Base-by-base conservation (phyloP, 2,797 vertebrate species). In the Calcarius lapponicus region DNA sequence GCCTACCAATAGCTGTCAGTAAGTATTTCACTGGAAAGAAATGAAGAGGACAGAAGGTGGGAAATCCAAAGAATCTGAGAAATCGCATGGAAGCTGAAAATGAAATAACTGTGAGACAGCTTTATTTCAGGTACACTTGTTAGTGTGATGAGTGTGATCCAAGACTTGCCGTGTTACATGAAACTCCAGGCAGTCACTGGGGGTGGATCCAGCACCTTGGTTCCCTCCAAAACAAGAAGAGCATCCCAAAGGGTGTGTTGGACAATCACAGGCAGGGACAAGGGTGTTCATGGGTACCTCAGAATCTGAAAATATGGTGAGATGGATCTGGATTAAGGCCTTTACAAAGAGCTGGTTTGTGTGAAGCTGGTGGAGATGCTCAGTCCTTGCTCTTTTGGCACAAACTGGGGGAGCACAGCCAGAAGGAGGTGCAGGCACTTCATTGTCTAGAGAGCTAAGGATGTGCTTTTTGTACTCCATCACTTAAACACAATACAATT, bases 151-250 rank as follows among this genome's bases (percentile, higher is more conserved):
- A 71, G n/a, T 40, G 43, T 50, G 31, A 36, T 53, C 26, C 7
- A 45, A 57, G 75, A 24, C 32, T 83, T 60, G 1, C 7, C n/a
- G 36, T 4, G 8, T 80, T 79, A 54, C 6, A 1, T 32, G 9
- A 66, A 14, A 36, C 36, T 73, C 36, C 16, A 36, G 51, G 19
- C 38, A 58, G 31, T 43, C 38, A 5, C 6, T n/a, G 22, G 56
- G 15, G 28, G 10, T 66, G 45, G 24, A n/a, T 58, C 13, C 43
- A 62, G 48, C 40, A 6, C 47, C 22, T 50, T 1, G 0, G 11
- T 32, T 66, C 22, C 32, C 28, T 48, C 50, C 1, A 0, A 28
- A n/a, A 25, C 0, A 1, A 21, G 42, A 18, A n/a, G 8, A 28
- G 36, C 28, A 17, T 83, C 53, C 53, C 54, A 22, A 67, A 6